phyloP scores from a whole-genome alignment of 2,888 invertebrate genomes.

The Melanostoma scalare region DNA sequence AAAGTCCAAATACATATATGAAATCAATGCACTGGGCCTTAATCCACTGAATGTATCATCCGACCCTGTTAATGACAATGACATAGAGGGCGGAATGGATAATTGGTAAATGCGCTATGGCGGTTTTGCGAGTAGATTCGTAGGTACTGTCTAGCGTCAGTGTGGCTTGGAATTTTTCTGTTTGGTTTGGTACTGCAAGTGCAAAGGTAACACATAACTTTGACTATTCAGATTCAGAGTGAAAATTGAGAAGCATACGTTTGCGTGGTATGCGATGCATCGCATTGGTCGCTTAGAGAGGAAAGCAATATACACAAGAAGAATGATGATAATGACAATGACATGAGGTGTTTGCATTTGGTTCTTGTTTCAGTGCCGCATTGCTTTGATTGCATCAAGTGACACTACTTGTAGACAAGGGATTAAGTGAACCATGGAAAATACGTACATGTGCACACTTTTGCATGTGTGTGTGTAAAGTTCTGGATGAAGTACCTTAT shows the following conservation, averaged over 20 bases:
- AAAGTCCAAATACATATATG: too few relatives aligned
- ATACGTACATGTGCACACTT: conserved; percentile 3
- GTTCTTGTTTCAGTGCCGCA: conserved; percentile 47
- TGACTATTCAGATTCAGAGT: conserved; percentile 38
- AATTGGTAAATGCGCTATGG: conserved; percentile 51
- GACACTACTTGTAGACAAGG: conserved; percentile 17
- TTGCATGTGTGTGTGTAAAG: neutral
- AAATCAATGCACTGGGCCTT: neutral
- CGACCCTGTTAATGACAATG: conserved; percentile 1
- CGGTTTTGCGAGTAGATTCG: conserved; percentile 35
- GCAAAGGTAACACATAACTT: conserved; percentile 39
- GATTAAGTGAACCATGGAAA: conserved; percentile 46
- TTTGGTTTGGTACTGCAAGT: conserved; percentile 4
- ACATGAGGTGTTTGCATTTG: conserved; percentile 64
- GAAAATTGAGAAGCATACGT: conserved; percentile 42
- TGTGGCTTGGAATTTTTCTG: conserved; percentile 24
- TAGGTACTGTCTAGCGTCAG: conserved; percentile 25
- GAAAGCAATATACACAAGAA: neutral
- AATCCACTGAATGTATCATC: neutral
- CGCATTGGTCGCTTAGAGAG: neutral
- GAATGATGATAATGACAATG: conserved; percentile 41
- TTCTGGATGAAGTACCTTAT: neutral
- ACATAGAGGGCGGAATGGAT: conserved; percentile 43
- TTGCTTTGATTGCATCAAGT: conserved; percentile 5
- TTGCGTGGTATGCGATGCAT: neutral